Percentiles rank a stretch among this genome's conserved stretches.
phyloP scores from a whole-genome alignment of 2,888 invertebrate genomes.

The Ormyrus rosae region DNA sequence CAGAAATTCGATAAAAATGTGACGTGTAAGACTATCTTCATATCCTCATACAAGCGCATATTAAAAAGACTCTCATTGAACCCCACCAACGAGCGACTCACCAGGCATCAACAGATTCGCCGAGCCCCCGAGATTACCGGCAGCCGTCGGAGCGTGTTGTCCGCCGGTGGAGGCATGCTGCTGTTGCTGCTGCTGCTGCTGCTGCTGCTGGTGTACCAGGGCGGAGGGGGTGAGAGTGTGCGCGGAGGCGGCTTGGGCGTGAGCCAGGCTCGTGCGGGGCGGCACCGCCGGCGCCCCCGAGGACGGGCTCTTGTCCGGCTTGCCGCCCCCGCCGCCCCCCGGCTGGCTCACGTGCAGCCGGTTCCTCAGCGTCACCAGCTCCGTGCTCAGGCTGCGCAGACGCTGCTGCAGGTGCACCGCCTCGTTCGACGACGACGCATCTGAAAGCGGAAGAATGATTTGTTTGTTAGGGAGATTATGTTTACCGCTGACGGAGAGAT shows the following conservation, averaged over 20 bases:
- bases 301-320: slow-evolving; percentile 54
- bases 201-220: slow-evolving; percentile 70
- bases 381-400: slow-evolving; percentile 91
- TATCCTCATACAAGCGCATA: no score
- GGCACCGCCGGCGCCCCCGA: slow-evolving; percentile 72
- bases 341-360: slow-evolving; percentile 84
- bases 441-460: slow-evolving; percentile 76
- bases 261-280: slow-evolving; percentile 65
- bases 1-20: no score
- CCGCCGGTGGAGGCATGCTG: background rate
- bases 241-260: slow-evolving; percentile 59
- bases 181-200: slow-evolving; percentile 1
- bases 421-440: slow-evolving; percentile 96
- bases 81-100: background rate
- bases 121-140: slow-evolving; percentile 3
- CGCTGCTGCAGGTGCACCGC: slow-evolving; percentile 95
- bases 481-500: no score
- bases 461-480: no score
- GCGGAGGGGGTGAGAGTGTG: slow-evolving; percentile 73
- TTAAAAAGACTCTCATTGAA: no score
- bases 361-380: slow-evolving; percentile 93
- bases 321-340: slow-evolving; percentile 55
- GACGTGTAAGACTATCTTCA: no score
- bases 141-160: background rate
- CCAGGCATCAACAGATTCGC: slow-evolving; percentile 34